A percentile compares a stretch with the other conserved stretches of the same genome.
These are phyloP conservation scores for Todiramphus chloris DNA, from an alignment of 2,113 vertebrate species.

Conservation along the genomic window DNA sequence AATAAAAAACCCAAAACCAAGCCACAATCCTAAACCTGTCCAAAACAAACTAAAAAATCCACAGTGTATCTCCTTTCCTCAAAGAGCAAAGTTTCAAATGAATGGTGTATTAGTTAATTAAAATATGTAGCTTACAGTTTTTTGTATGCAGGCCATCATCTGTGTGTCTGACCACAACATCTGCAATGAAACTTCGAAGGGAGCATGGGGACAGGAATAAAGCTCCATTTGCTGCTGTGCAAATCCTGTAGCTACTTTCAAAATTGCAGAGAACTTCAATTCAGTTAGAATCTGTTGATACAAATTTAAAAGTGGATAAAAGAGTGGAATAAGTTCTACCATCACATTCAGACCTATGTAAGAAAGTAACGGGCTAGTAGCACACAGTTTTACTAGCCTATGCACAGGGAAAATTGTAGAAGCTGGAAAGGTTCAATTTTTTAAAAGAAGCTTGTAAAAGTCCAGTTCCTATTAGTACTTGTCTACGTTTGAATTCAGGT, in stretches of 20 bases:
- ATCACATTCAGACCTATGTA: background rate
- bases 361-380: background rate
- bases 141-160: background rate
- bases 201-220: rapidly evolving
- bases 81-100: background rate
- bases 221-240: background rate
- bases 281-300: background rate
- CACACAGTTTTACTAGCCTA: background rate
- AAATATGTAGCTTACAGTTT: background rate
- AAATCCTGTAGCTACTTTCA: background rate
- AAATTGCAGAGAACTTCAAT: background rate
- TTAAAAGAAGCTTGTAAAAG: background rate
- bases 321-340: background rate
- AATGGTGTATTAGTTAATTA: background rate
- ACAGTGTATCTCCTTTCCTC: background rate
- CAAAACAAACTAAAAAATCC: background rate
- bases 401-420: background rate
- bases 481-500: background rate
- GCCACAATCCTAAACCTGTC: background rate
- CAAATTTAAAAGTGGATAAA: background rate
- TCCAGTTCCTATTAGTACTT: background rate
- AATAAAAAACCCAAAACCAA: background rate
- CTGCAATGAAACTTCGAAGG: background rate
- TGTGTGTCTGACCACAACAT: background rate
- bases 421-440: background rate